These are phyloP conservation scores for Hydropotes inermis DNA, from an alignment of 2,113 vertebrate genomes.

Conservation along the genomic window DNA sequence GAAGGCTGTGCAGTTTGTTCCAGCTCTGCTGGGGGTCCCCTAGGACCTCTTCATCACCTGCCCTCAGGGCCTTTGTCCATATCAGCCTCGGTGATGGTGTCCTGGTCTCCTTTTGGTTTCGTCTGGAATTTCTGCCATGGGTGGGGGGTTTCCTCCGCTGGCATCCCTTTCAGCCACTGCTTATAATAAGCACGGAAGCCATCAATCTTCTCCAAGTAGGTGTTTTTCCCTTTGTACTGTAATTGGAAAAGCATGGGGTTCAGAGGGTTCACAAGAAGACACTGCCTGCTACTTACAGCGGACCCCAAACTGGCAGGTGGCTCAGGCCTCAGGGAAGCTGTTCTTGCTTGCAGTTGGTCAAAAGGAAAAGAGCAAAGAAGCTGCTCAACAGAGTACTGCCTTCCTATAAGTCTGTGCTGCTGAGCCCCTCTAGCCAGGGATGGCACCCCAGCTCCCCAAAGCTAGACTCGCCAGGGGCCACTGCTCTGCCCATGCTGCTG, in stretches of 20 bases:
- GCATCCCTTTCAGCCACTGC: constrained; percentile 90
- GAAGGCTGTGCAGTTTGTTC: not conserved
- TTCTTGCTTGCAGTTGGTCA: not conserved
- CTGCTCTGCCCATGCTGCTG: not conserved
- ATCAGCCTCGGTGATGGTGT: not conserved
- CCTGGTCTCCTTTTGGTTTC: not conserved
- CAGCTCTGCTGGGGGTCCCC: not conserved
- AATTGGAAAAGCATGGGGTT: constrained; percentile 34
- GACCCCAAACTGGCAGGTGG: not conserved
- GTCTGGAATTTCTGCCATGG: constrained; percentile 85
- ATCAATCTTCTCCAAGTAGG: constrained; percentile 92
- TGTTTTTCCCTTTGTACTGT: constrained; percentile 91
- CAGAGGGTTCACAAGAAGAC: not conserved
- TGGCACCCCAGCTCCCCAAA: not conserved
- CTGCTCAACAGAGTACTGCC: not conserved
- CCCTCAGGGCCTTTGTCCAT: not conserved
- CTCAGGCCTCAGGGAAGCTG: not conserved
- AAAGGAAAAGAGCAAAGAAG: not conserved
- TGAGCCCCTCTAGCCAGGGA: not conserved
- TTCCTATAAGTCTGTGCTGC: not conserved
- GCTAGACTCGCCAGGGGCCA: not conserved
- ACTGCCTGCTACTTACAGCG: no score
- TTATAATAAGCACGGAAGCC: constrained; percentile 95
- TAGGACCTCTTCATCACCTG: not conserved
- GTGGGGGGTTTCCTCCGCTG: constrained; percentile 85